phyloP scores from a whole-genome alignment of 2,888 invertebrate species.

The Phyllotreta striolata region DNA sequence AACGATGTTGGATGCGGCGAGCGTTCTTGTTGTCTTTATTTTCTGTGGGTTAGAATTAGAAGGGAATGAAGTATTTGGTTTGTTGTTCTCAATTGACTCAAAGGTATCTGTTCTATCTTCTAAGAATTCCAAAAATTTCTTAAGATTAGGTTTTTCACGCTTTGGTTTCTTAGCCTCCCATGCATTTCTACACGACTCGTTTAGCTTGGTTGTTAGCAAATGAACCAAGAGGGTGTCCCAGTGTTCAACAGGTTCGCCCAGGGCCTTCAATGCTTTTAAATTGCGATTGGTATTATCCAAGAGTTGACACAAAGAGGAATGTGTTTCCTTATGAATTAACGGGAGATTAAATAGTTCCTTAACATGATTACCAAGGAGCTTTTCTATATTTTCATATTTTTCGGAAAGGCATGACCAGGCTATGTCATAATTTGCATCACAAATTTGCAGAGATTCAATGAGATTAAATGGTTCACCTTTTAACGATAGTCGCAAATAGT shows the following conservation, averaged over 20 bases:
- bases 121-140: background rate
- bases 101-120: background rate
- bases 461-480: too few species aligned
- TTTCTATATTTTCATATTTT: conserved; percentile 1
- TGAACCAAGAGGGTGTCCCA: background rate
- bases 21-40: background rate
- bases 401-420: background rate
- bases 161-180: background rate
- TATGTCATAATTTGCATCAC: conserved; percentile 1
- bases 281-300: background rate
- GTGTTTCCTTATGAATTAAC: too few species aligned
- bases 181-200: background rate
- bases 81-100: background rate
- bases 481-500: too few species aligned
- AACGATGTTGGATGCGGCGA: background rate
- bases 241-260: background rate
- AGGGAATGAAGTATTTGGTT: background rate
- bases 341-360: too few species aligned
- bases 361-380: too few species aligned
- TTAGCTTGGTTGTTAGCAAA: background rate
- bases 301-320: too few species aligned
- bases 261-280: background rate
- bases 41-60: too few species aligned
- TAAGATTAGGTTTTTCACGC: background rate
- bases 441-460: background rate